Evolutionary conservation across 2,113 vertebrate genomes (phyloP).

Genomic region (Pseudois nayaur): DNA sequence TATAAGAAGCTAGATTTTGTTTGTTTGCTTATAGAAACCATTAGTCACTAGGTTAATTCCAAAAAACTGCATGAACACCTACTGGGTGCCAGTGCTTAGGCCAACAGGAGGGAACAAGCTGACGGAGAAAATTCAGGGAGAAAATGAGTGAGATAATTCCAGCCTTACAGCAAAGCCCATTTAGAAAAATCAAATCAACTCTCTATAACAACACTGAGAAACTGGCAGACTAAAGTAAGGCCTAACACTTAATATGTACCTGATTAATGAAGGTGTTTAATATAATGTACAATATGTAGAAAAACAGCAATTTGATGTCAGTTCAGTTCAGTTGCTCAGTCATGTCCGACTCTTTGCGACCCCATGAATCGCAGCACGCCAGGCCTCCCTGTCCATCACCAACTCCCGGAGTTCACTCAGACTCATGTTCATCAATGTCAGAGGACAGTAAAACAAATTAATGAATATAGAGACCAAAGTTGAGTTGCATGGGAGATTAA

Average conservation of each 20-base stretch:
- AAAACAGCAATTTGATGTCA: not conserved
- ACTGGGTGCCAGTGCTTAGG: not conserved
- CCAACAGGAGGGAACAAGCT: not conserved
- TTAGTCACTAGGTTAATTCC: not conserved
- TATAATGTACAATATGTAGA: not conserved
- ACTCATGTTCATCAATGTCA: not conserved
- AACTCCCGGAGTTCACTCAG: too few relatives aligned
- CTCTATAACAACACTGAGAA: not conserved
- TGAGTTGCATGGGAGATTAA: not conserved
- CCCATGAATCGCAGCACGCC: too few relatives aligned
- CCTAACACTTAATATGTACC: not conserved
- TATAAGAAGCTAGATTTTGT: not conserved
- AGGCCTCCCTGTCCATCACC: too few relatives aligned
- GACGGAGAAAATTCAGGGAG: not conserved
- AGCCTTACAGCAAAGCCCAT: not conserved
- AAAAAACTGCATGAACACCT: not conserved
- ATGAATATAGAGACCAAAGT: not conserved
- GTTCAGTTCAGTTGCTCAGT: too few relatives aligned
- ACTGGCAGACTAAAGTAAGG: not conserved
- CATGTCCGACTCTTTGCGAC: fast-evolving
- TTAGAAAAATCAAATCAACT: not conserved
- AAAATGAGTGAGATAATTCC: not conserved
- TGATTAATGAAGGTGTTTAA: not conserved
- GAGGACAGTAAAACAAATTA: not conserved
- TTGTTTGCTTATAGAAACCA: not conserved